phyloP scores from a whole-genome alignment of 2,888 invertebrate species.

The Conistra vaccinii region DNA sequence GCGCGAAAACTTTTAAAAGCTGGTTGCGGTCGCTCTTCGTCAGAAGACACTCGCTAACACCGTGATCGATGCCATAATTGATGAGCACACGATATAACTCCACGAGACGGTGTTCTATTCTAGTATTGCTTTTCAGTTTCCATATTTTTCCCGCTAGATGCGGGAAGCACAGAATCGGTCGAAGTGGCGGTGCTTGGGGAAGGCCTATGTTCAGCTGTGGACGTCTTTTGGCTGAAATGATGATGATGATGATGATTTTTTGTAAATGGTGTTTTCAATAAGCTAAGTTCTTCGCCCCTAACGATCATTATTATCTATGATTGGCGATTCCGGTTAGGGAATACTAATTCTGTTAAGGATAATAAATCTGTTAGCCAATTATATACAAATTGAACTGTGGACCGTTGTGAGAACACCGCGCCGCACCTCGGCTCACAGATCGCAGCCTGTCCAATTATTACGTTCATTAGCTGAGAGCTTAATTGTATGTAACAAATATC shows the following conservation, averaged over 20 bases:
- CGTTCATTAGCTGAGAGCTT: slow-evolving; percentile 18
- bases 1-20: not conserved
- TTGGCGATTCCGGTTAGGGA: not conserved
- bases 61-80: not conserved
- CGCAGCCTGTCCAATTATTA: not conserved
- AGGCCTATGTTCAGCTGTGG: no score
- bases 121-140: slow-evolving; percentile 4
- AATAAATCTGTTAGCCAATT: not conserved
- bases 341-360: not conserved
- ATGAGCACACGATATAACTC: not conserved
- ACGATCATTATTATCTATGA: not conserved
- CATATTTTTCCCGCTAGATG: no score
- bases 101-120: not conserved
- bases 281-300: not conserved
- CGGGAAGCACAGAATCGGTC: no score
- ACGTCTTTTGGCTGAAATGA: no score
- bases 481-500: slow-evolving; percentile 3
- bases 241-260: no score
- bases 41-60: not conserved
- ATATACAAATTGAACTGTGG: not conserved
- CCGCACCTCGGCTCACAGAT: not conserved
- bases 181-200: no score
- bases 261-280: slow-evolving; percentile 4
- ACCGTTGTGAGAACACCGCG: not conserved
- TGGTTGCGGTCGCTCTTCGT: not conserved